Evolutionary conservation across 1,140 invertebrate genomes (phyloP).

Genomic region (Bombus balteatus): DNA sequence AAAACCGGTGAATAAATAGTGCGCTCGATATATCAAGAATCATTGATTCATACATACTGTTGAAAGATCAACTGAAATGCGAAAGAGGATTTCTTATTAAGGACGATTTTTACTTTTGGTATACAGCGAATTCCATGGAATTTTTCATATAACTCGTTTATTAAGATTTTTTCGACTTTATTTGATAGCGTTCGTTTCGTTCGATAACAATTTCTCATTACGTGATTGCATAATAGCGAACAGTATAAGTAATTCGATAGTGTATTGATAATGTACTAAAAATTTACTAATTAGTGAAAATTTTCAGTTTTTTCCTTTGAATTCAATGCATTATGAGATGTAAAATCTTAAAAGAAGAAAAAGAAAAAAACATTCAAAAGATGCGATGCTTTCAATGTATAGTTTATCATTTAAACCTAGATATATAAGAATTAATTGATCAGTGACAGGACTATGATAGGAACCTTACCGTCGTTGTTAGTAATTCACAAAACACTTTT

Average conservation of each 20-base stretch:
- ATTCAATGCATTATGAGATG: constrained; percentile 24
- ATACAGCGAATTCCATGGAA: constrained; percentile 17
- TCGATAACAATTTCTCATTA: constrained; percentile 27
- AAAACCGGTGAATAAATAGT: neutral
- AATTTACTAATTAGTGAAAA: neutral
- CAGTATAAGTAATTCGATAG: constrained; percentile 21
- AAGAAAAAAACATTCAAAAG: constrained; percentile 1
- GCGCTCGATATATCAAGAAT: constrained; percentile 32
- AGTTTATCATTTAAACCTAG: constrained; percentile 58
- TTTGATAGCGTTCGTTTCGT: neutral
- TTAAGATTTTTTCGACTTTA: constrained; percentile 24
- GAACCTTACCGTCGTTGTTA: constrained; percentile 74
- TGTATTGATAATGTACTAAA: constrained; percentile 35
- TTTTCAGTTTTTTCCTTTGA: constrained; percentile 20
- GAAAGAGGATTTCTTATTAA: constrained; percentile 3
- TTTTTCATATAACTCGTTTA: neutral
- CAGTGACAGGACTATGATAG: constrained; percentile 68
- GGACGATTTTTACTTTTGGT: constrained; percentile 15
- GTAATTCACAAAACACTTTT: constrained; percentile 66
- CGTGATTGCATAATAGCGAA: constrained; percentile 22
- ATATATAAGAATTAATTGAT: constrained; percentile 64
- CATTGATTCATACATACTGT: constrained; percentile 37
- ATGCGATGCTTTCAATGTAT: constrained; percentile 49
- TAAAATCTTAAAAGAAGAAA: neutral
- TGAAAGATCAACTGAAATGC: constrained; percentile 4